Evolutionary conservation across 64 coral and sea anemone genomes (phyloP), one percentile per base, ranked within the genome.

Genomic region (Trachythela sp.): DNA sequence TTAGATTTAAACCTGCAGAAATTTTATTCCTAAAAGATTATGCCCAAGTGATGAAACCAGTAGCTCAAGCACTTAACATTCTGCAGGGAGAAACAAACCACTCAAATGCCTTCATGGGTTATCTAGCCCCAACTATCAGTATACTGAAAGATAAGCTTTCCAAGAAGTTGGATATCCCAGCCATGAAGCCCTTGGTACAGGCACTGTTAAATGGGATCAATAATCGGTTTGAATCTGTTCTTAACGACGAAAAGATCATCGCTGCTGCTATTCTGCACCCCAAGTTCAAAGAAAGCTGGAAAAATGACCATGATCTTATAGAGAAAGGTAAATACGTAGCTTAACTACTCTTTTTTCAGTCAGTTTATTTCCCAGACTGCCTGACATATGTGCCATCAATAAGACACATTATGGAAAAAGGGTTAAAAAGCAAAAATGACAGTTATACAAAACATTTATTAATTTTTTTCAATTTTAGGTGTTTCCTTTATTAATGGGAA

Each of bases 1-100:
- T 72, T 72, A 72, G 68, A 72, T 26, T 72, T 72, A 72, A 72
- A 72, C 68, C 68, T 72, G 68, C 68, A 2, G 68, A 72, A 26
- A 72, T 72, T 7, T 72, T 9, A 72, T 72, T 72, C 9, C 68
- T 72, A 1, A 72, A 72, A 27, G 68, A 72, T 27, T 72, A 72
- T 72, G 68, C 0, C n/a, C n/a, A n/a, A n/a, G n/a, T n/a, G n/a
- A n/a, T n/a, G n/a, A n/a, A n/a, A n/a, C n/a, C n/a, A n/a, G 1
- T 26, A 72, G 29, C 68, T 72, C 68, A 72, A 72, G 68, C 68
- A 24, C 68, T 72, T 14, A 72, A 72, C 18, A 27, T 72, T 9
- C 14, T 72, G 33, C 68, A 5, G 29, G 68, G 68, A 72, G 68
- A 72, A 72, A 72, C 68, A 72, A 72, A 72, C 68, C 68, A 72